phyloP scores from a whole-genome alignment of 2,888 invertebrate species.

The Lithophane socia region DNA sequence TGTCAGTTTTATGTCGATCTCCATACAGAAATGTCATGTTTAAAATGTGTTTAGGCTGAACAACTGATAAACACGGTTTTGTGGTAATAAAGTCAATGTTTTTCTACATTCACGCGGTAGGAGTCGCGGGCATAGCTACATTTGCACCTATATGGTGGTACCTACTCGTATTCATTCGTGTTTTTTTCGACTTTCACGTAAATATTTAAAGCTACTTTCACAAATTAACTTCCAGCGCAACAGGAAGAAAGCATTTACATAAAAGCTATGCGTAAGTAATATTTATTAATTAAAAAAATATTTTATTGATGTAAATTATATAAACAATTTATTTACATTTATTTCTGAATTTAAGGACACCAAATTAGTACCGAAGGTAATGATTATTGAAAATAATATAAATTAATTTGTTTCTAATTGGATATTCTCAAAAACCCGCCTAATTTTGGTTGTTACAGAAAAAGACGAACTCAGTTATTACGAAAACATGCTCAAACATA shows the following conservation, averaged over 20 bases:
- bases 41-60: too few relatives aligned
- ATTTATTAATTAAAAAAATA: neutral
- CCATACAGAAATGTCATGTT: too few relatives aligned
- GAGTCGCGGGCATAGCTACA: neutral
- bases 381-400: neutral
- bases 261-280: slow-evolving; percentile 65
- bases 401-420: too few relatives aligned
- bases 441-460: slow-evolving; percentile 59
- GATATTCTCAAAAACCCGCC: neutral
- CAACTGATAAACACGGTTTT: too few relatives aligned
- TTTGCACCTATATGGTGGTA: neutral
- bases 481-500: slow-evolving; percentile 45
- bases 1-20: too few relatives aligned
- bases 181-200: neutral
- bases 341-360: slow-evolving; percentile 62
- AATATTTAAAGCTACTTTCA: neutral
- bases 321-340: neutral
- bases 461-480: slow-evolving; percentile 65
- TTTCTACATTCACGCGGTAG: neutral
- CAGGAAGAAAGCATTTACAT: slow-evolving; percentile 56
- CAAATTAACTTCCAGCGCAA: slow-evolving; percentile 54
- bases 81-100: neutral
- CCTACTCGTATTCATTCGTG: neutral
- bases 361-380: slow-evolving; percentile 75
- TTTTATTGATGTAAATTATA: too few relatives aligned